These are phyloP conservation scores for Cyclargus thomasi DNA, from an alignment of 1,140 invertebrate genomes.

Conservation along the genomic window DNA sequence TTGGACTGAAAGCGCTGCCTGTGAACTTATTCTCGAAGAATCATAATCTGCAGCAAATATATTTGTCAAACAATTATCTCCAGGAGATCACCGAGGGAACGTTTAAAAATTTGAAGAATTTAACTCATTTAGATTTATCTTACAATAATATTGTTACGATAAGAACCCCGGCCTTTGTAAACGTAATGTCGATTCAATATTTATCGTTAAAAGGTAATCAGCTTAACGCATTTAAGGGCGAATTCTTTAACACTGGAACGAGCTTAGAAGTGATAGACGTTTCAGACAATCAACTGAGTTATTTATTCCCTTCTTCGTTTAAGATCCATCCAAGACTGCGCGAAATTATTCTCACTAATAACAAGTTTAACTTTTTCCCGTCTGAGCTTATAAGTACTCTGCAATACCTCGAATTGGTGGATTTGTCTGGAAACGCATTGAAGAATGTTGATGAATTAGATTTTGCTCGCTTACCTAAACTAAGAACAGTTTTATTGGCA, in stretches of 20 bases:
- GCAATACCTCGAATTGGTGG: constrained; percentile 83
- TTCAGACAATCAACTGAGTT: constrained; percentile 84
- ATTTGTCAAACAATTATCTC: constrained; percentile 80
- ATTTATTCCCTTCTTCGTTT: constrained; percentile 88
- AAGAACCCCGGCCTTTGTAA: constrained; percentile 80
- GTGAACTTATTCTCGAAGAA: constrained; percentile 83
- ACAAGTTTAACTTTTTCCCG: constrained; percentile 88
- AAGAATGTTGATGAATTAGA: constrained; percentile 87
- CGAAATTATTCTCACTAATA: constrained; percentile 81
- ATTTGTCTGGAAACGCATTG: constrained; percentile 85
- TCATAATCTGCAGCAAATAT: constrained; percentile 79
- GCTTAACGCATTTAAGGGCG: constrained; percentile 85
- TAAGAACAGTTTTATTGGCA: constrained; percentile 81
- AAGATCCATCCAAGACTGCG: constrained; percentile 85
- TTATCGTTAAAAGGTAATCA: constrained; percentile 83
- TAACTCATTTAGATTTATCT: constrained; percentile 83
- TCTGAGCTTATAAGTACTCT: constrained; percentile 85
- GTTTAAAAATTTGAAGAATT: constrained; percentile 83
- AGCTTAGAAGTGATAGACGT: constrained; percentile 84
- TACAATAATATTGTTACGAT: constrained; percentile 86
- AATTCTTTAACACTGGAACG: constrained; percentile 84
- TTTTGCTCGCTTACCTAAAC: constrained; percentile 85
- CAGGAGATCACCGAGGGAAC: constrained; percentile 82
- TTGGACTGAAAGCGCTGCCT: constrained; percentile 82
- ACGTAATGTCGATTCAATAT: constrained; percentile 81